Percentiles rank a stretch among this genome's conserved stretches.
phyloP scores from a whole-genome alignment of 2,888 invertebrate genomes.

The Pristionchus fissidentatus region DNA sequence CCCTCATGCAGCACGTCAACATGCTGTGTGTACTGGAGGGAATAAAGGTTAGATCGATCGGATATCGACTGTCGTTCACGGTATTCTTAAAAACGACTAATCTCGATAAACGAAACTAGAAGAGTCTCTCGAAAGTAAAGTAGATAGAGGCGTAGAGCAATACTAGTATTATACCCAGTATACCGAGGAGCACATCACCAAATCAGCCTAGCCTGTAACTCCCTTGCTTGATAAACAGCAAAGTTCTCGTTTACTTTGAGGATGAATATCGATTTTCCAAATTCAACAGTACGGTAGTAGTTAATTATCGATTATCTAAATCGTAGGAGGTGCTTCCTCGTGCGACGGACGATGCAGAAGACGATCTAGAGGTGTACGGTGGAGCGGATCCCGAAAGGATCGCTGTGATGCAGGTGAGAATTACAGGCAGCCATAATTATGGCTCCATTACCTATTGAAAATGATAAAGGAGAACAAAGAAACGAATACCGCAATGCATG shows the following conservation, averaged over 20 bases:
- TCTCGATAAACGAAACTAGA: too few relatives aligned
- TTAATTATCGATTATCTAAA: background rate
- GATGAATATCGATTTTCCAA: background rate
- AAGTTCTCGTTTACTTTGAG: too few relatives aligned
- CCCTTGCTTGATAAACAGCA: too few relatives aligned
- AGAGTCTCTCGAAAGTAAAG: background rate
- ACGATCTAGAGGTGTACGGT: background rate
- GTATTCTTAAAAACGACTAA: too few relatives aligned
- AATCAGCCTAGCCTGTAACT: too few relatives aligned
- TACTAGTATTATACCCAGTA: too few relatives aligned
- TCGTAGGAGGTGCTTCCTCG: constrained; percentile 19
- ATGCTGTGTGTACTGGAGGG: constrained; percentile 28
- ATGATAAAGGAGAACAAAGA: too few relatives aligned
- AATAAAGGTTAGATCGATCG: constrained; percentile 39
- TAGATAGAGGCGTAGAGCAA: background rate
- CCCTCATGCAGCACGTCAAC: constrained; percentile 34
- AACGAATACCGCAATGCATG: too few relatives aligned
- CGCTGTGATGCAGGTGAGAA: background rate
- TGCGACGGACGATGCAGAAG: background rate
- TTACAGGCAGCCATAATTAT: too few relatives aligned
- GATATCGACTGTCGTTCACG: too few relatives aligned
- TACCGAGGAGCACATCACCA: too few relatives aligned
- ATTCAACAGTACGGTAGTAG: background rate
- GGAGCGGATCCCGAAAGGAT: background rate
- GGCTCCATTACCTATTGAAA: too few relatives aligned